Evolutionary conservation across 2,888 invertebrate species (phyloP).

Genomic region (Lasioglossum oenotherae): DNA sequence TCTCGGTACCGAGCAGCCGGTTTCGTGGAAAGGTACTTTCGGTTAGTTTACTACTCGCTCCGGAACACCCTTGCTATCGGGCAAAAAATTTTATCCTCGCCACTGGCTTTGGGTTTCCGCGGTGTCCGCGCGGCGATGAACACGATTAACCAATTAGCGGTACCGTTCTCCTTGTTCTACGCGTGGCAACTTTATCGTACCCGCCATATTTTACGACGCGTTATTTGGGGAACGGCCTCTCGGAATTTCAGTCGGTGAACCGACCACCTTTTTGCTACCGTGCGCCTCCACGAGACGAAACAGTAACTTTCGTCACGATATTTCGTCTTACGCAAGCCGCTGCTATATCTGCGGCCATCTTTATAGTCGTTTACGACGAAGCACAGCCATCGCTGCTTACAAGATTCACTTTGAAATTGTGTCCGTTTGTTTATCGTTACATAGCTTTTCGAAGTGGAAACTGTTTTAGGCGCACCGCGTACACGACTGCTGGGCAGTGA

Average conservation of each 20-base stretch:
- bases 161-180: constrained; percentile 59
- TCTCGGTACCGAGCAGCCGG: constrained; percentile 20
- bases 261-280: constrained; percentile 49
- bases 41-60: constrained; percentile 50
- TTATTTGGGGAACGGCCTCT: constrained; percentile 43
- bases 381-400: neutral
- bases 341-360: neutral
- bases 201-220: constrained; percentile 48
- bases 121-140: constrained; percentile 61
- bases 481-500: too few relatives aligned
- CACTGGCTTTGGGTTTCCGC: constrained; percentile 56
- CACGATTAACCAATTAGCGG: constrained; percentile 73
- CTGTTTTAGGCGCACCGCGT: too few relatives aligned
- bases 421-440: neutral
- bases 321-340: neutral
- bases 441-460: neutral
- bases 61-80: constrained; percentile 41
- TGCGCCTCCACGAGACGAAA: constrained; percentile 17
- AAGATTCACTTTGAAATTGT: neutral
- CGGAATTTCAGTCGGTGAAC: constrained; percentile 33
- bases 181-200: constrained; percentile 52
- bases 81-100: constrained; percentile 58
- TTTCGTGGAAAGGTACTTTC: constrained; percentile 66
- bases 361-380: neutral
- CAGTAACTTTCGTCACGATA: neutral